Percentiles rank a stretch among this genome's conserved stretches.
Conservation (phyloP, 2,797 vertebrate genomes). For the Enteromius thamalakanensis region DNA sequence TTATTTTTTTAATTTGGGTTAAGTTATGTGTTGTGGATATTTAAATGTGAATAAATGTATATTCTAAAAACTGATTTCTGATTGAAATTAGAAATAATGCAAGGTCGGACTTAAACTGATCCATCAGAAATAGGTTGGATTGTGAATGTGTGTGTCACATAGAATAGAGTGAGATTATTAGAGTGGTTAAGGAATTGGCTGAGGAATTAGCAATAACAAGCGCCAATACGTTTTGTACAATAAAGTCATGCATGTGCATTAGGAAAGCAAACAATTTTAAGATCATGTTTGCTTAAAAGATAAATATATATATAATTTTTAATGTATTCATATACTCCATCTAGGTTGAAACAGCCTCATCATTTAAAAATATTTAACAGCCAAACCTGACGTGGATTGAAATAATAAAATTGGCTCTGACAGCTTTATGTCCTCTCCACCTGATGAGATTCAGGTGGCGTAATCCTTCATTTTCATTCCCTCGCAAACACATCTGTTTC, state of each 20-base stretch:
- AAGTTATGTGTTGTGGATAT: background rate
- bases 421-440: background rate
- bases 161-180: background rate
- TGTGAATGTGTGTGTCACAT: background rate
- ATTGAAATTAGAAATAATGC: background rate
- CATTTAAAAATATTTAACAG: background rate
- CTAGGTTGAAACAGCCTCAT: background rate
- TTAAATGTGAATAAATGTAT: background rate
- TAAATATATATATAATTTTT: background rate
- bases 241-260: no score
- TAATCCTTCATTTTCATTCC: slow-evolving; percentile 64
- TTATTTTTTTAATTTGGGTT: background rate
- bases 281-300: background rate
- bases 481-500: slow-evolving; percentile 78
- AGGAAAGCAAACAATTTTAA: slow-evolving; percentile 10
- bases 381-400: background rate
- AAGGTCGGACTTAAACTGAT: background rate
- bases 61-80: background rate
- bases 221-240: background rate
- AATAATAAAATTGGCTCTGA: slow-evolving; percentile 5
- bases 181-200: background rate
- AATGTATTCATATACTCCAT: background rate
- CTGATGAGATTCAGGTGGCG: slow-evolving; percentile 18
- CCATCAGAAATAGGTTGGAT: background rate
- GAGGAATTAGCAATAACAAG: background rate